Evolutionary conservation across 53 echinoderm and acorn worm genomes (phyloP).

Genomic region (Crossaster papposus): DNA sequence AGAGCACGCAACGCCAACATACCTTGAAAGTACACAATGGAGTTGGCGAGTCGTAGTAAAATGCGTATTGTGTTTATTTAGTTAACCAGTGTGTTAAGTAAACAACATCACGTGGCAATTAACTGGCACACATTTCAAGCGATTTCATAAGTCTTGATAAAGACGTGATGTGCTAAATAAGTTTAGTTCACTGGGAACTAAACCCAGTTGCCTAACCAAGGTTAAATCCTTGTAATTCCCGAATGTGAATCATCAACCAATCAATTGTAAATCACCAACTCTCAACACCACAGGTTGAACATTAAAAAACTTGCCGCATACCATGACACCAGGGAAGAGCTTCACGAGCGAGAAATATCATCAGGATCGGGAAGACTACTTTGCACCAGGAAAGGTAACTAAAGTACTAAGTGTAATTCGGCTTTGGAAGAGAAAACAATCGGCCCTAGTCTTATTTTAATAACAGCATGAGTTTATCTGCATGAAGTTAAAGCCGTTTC

Average conservation of each 20-base stretch:
- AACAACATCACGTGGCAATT: background rate
- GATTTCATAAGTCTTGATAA: background rate
- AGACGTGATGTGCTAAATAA: background rate
- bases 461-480: too few relatives aligned
- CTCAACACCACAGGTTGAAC: background rate
- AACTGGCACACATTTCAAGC: background rate
- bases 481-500: too few relatives aligned
- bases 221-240: background rate
- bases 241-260: background rate
- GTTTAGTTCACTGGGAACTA: background rate
- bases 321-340: background rate
- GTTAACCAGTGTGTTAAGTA: background rate
- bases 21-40: background rate
- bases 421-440: background rate
- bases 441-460: background rate
- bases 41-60: background rate
- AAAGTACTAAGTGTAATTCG: background rate
- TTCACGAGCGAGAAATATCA: background rate
- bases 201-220: background rate
- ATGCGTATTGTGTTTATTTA: background rate
- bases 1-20: background rate
- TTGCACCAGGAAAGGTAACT: background rate
- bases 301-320: background rate
- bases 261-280: background rate
- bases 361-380: background rate